phyloP scores from a whole-genome alignment of 1,140 invertebrate species.

The Antheraea mylitta region DNA sequence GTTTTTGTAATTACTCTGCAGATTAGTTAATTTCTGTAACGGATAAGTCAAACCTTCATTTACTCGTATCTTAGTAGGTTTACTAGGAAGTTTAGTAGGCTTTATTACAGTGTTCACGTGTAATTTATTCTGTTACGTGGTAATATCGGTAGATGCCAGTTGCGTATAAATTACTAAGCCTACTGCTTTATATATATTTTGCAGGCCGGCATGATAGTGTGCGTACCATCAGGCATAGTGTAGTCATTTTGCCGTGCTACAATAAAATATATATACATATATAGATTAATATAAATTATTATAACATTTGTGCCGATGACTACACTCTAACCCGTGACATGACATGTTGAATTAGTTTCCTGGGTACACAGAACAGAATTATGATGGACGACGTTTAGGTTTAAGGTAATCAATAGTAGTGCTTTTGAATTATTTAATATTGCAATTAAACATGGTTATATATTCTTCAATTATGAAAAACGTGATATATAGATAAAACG shows the following conservation, averaged over 20 bases:
- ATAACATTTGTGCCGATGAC: neutral
- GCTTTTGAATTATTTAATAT: conserved; percentile 1
- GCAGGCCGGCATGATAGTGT: too few relatives aligned
- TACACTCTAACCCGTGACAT: neutral
- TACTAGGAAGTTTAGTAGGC: too few relatives aligned
- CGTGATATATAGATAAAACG: too few relatives aligned
- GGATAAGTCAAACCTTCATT: too few relatives aligned
- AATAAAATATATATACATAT: too few relatives aligned
- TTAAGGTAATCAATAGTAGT: conserved; percentile 15
- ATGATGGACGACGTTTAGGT: neutral
- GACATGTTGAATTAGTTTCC: conserved; percentile 6
- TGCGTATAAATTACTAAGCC: neutral
- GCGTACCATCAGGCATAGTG: too few relatives aligned
- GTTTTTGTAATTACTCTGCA: too few relatives aligned
- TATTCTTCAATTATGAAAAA: too few relatives aligned
- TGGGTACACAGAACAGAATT: neutral
- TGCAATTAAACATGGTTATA: neutral
- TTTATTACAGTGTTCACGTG: neutral
- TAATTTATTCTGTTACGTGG: neutral
- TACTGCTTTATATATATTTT: too few relatives aligned
- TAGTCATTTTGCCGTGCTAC: too few relatives aligned
- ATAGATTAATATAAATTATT: neutral
- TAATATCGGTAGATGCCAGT: neutral
- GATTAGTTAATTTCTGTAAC: too few relatives aligned
- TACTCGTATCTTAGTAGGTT: too few relatives aligned